Conservation (phyloP, 2,888 invertebrate species). For the Ichneumoninae sp. region DNA sequence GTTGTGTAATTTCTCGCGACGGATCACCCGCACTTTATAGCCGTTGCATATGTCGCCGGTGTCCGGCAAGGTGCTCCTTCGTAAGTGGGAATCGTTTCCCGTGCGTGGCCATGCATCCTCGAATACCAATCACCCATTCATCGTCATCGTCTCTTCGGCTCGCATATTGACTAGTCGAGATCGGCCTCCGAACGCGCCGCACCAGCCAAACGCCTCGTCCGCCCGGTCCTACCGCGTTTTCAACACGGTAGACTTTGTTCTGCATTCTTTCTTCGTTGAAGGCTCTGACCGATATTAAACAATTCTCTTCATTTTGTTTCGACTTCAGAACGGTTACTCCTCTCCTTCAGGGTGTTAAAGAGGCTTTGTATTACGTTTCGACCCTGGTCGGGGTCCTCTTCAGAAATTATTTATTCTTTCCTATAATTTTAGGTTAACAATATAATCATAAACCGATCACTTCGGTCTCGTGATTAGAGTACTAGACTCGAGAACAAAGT, state of each 20-base stretch:
- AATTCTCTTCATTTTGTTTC: too few relatives aligned
- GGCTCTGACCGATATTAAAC: too few relatives aligned
- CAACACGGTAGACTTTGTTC: background rate
- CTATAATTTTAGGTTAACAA: too few relatives aligned
- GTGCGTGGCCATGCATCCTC: constrained; percentile 56
- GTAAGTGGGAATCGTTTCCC: constrained; percentile 34
- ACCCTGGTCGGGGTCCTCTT: too few relatives aligned
- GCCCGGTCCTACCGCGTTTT: constrained; percentile 81
- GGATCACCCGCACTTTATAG: constrained; percentile 52
- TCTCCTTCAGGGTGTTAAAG: too few relatives aligned
- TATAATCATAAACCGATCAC: too few relatives aligned
- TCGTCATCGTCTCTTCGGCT: constrained; percentile 42
- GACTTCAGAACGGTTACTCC: too few relatives aligned
- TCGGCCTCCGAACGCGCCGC: constrained; percentile 78
- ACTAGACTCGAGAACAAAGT: too few relatives aligned
- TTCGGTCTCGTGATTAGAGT: too few relatives aligned
- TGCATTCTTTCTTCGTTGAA: too few relatives aligned
- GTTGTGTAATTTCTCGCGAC: constrained; percentile 53
- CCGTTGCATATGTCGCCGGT: constrained; percentile 9
- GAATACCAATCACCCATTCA: constrained; percentile 63
- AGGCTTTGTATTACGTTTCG: too few relatives aligned
- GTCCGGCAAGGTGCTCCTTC: constrained; percentile 50
- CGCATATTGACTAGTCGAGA: constrained; percentile 64
- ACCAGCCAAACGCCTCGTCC: constrained; percentile 75
- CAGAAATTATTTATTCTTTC: too few relatives aligned